These are phyloP conservation scores for Oriolus oriolus DNA, from an alignment of 2,113 vertebrate species.

Conservation along the genomic window DNA sequence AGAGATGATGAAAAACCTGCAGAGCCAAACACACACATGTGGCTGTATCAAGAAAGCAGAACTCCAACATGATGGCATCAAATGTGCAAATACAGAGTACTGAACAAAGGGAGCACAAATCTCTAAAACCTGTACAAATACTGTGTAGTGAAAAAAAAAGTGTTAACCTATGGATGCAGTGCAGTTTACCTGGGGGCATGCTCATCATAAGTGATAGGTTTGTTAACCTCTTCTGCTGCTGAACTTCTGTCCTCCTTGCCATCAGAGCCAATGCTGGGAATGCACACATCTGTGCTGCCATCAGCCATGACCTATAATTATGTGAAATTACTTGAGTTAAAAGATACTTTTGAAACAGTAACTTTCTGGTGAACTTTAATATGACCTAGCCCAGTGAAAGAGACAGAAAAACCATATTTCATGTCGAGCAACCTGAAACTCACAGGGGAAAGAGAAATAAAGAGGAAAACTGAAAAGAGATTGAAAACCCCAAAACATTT, in stretches of 20 bases:
- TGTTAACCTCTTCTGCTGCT: not conserved
- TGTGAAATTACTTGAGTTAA: not conserved
- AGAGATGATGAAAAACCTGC: conserved; percentile 84
- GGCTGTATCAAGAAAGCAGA: not conserved
- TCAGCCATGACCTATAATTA: conserved; percentile 82
- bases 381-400: not conserved
- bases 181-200: conserved; percentile 80
- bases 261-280: conserved; percentile 19
- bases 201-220: conserved; percentile 53
- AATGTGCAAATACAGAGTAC: not conserved
- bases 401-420: not conserved
- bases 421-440: not conserved
- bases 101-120: not conserved
- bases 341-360: not conserved
- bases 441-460: not conserved
- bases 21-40: not conserved
- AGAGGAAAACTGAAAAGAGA: not conserved
- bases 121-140: not conserved
- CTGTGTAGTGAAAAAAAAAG: not conserved
- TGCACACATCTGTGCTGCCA: conserved; percentile 71
- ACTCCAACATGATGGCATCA: not conserved
- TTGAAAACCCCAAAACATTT: not conserved
- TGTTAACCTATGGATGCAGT: not conserved
- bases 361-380: not conserved
- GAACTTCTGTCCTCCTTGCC: conserved; percentile 2